These are phyloP conservation scores for Aptenodytes forsteri DNA, from an alignment of 2,113 vertebrate species.

Conservation along the genomic window DNA sequence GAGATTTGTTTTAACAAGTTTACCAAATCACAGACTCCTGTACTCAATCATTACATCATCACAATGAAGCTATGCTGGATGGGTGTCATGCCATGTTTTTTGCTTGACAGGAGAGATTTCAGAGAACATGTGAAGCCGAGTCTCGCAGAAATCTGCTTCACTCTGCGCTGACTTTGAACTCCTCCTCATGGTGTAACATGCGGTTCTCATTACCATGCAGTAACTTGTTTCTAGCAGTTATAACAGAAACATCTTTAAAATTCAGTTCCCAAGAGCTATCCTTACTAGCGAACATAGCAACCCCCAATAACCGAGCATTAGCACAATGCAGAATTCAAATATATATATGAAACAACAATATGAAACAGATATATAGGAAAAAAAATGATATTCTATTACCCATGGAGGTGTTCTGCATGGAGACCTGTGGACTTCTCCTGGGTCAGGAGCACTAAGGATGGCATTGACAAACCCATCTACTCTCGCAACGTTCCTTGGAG, in stretches of 20 bases:
- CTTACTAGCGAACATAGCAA: not conserved
- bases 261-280: not conserved
- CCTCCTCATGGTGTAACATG: not conserved
- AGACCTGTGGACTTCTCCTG: not conserved
- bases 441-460: not conserved
- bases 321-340: not conserved
- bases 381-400: not conserved
- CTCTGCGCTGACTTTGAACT: not conserved
- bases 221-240: not conserved
- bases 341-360: not conserved
- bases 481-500: not conserved
- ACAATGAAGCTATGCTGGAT: not conserved
- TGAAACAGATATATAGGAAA: not conserved
- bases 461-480: not conserved
- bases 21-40: not conserved
- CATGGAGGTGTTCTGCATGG: not conserved
- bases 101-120: not conserved
- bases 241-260: not conserved
- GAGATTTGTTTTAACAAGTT: not conserved
- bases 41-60: not conserved
- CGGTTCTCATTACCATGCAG: not conserved
- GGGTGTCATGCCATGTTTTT: not conserved
- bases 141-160: not conserved
- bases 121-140: fast-evolving
- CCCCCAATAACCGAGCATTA: not conserved